A percentile compares a stretch with the other conserved stretches of the same genome.
Conservation (phyloP, 2,888 invertebrate species). For the Lysandra bellargus region DNA sequence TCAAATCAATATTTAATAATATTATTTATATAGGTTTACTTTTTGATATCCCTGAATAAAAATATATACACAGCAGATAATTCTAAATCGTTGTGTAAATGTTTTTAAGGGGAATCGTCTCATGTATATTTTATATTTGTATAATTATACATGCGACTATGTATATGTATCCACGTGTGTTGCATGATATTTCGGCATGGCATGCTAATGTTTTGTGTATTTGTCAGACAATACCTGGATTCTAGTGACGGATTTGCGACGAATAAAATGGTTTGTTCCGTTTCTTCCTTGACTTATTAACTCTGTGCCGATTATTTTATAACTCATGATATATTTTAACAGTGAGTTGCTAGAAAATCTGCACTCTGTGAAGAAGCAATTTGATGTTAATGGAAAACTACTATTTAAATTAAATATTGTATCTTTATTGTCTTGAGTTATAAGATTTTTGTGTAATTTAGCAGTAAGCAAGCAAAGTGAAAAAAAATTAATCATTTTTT, state of each 20-base stretch:
- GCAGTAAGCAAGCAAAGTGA: neutral
- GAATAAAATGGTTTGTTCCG: conserved; percentile 74
- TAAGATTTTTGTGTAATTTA: neutral
- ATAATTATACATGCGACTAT: conserved; percentile 11
- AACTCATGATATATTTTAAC: neutral
- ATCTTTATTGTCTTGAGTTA: neutral
- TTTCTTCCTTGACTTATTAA: conserved; percentile 47
- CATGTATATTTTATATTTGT: conserved; percentile 32
- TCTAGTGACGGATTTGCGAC: conserved; percentile 74
- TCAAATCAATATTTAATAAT: conserved; percentile 5
- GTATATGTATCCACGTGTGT: conserved; percentile 51
- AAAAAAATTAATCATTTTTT: neutral
- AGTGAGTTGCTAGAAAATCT: neutral
- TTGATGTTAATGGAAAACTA: neutral
- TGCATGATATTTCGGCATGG: conserved; percentile 76
- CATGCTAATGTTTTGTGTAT: conserved; percentile 77
- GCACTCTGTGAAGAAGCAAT: neutral
- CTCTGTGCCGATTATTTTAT: conserved; percentile 38
- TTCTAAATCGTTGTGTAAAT: neutral
- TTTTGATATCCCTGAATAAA: neutral
- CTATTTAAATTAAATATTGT: neutral
- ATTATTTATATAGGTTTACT: conserved; percentile 6
- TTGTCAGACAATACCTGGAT: conserved; percentile 79
- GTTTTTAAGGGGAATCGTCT: neutral
- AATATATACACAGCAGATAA: neutral